Evolutionary conservation across 1,140 invertebrate species (phyloP), one percentile per base, ranked within the genome.

Genomic region (Hylaeus anthracinus): DNA sequence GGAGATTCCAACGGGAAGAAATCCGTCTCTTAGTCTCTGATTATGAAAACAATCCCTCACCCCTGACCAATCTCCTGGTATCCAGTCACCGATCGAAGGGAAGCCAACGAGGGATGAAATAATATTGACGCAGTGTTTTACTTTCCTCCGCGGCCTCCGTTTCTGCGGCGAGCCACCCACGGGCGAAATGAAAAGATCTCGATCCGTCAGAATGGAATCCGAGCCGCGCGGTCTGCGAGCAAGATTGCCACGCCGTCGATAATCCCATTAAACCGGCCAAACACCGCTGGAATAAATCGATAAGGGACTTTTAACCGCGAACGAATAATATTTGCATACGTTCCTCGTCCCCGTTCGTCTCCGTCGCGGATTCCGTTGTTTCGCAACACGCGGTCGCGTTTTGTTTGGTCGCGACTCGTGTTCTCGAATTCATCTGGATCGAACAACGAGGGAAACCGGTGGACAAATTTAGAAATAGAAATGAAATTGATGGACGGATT

Each of bases 211-310:
- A n/a, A 39, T 51, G 41, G 66, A 58, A 64, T 72, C 48, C 70
- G 51, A 64, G n/a, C n/a, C 14, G 14, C 39, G 48, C 26, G 14
- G 43, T 45, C 51, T 51, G 26, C 9, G 15, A 41, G 67, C 26
- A 3, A 69, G 51, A 48, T 39, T 37, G 51, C 61, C 61, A 3
- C 58, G 77, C 70, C 72, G 67, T 60, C 55, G 53, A 84, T 85
- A 81, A 85, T 85, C 83, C 73, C 73, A 76, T 85, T 85, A 85
- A 84, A 84, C 72, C 83, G 72, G 58, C 77, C 82, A 85, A 85
- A 85, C 72, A 75, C 82, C 69, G 69, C 26, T 45, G 67, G 72
- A 77, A 85, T 85, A 85, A 85, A 85, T 84, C 84, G 77, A 85
- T 85, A 81, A 84, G 69, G 63, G 58, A 76, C 41, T 84, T 81